phyloP scores from a whole-genome alignment of 2,888 invertebrate species.

The Pammene fasciana region DNA sequence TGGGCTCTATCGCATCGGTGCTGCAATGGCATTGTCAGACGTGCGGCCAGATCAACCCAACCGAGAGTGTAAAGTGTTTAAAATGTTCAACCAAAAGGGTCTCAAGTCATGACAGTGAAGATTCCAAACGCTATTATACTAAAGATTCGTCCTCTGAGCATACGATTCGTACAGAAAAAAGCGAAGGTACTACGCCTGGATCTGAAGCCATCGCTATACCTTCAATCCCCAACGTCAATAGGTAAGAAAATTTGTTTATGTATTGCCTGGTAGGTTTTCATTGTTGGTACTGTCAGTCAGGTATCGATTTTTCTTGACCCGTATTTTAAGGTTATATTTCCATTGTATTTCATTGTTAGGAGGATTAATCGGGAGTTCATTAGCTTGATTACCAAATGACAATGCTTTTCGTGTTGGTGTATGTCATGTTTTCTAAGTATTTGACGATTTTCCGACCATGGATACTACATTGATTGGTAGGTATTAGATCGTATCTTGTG shows the following conservation, averaged over 20 bases:
- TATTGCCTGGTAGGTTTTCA: conserved; percentile 56
- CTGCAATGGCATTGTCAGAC: conserved; percentile 96
- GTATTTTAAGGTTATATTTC: conserved; percentile 76
- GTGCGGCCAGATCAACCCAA: conserved; percentile 94
- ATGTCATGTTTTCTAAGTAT: conserved; percentile 67
- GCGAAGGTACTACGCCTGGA: conserved; percentile 75
- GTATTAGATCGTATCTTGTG: conserved; percentile 48
- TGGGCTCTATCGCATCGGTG: conserved; percentile 97
- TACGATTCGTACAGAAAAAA: conserved; percentile 72
- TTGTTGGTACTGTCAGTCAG: conserved; percentile 67
- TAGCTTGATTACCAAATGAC: conserved; percentile 64
- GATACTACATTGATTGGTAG: conserved; percentile 53
- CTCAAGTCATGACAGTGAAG: conserved; percentile 82
- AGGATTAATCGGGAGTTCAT: conserved; percentile 63
- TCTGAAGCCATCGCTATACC: conserved; percentile 76
- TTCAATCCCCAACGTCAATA: conserved; percentile 71
- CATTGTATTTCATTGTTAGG: conserved; percentile 69
- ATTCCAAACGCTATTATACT: conserved; percentile 67
- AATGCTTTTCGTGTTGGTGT: conserved; percentile 58
- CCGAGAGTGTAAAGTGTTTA: conserved; percentile 92
- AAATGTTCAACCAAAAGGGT: conserved; percentile 89
- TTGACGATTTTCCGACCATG: conserved; percentile 54
- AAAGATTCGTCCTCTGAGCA: conserved; percentile 75
- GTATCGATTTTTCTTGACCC: conserved; percentile 78
- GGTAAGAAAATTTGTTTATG: conserved; percentile 63